Percentiles rank a stretch among this genome's conserved stretches.
These are phyloP conservation scores for Crambe crambe DNA, from an alignment of 37 sponge, comb jelly and placozoan genomes.

Conservation along the genomic window DNA sequence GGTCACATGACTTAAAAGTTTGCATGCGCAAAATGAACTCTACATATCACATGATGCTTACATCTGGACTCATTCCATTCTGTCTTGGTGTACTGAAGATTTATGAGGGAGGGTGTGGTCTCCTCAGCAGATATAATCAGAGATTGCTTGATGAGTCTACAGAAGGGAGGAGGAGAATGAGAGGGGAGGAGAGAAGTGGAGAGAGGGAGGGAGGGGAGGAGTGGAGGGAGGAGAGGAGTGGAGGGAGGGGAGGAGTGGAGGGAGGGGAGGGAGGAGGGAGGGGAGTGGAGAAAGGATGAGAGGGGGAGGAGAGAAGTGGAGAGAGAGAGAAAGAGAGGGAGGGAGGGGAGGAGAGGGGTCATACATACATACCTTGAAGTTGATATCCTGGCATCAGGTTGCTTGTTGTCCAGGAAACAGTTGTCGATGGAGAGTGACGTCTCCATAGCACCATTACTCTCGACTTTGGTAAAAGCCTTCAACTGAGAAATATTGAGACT, in stretches of 20 bases:
- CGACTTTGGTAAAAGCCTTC: background rate
- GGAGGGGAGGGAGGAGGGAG: background rate
- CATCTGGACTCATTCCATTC: too few relatives aligned
- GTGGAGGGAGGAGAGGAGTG: background rate
- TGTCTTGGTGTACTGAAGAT: slow-evolving; percentile 13
- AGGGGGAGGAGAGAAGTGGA: background rate
- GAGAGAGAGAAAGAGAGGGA: background rate
- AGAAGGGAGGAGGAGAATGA: background rate
- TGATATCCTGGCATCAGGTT: slow-evolving; percentile 3
- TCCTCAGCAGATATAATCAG: background rate
- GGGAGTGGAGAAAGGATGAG: background rate
- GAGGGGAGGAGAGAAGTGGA: background rate
- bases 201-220: background rate
- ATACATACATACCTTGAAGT: slow-evolving; percentile 10
- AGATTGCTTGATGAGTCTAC: slow-evolving; percentile 3
- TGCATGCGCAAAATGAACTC: too few relatives aligned
- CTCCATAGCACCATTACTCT: slow-evolving; percentile 34
- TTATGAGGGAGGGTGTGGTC: background rate
- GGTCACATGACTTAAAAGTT: too few relatives aligned
- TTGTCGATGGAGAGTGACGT: slow-evolving; percentile 14
- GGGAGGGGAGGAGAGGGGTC: too few relatives aligned
- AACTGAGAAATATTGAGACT: slow-evolving; percentile 9
- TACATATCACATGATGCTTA: too few relatives aligned
- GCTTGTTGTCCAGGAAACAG: slow-evolving; percentile 31
- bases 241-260: background rate